Evolutionary conservation across 2,888 invertebrate species (phyloP).

Genomic region (Celastrina argiolus): DNA sequence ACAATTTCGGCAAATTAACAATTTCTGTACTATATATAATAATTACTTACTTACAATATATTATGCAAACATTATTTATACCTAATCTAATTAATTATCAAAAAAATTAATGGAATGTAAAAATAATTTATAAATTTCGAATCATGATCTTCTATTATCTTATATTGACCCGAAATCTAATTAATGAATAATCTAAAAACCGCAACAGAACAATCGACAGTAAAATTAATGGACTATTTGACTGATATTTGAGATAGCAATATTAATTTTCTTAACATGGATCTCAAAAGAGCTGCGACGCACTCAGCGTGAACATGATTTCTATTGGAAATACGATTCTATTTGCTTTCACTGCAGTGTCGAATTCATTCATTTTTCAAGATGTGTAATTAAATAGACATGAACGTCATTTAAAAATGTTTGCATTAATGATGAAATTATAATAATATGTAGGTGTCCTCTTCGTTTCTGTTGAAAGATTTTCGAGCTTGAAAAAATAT

Average conservation of each 20-base stretch:
- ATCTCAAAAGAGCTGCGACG: conserved; percentile 41
- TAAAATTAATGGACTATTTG: neutral
- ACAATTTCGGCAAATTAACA: too few species aligned
- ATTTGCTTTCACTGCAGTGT: conserved; percentile 36
- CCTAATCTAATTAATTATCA: too few species aligned
- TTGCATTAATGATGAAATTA: neutral
- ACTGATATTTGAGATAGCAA: conserved; percentile 54
- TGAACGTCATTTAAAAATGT: neutral
- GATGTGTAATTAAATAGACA: conserved; percentile 17
- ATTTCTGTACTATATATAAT: too few species aligned
- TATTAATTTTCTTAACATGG: conserved; percentile 62
- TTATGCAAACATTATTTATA: too few species aligned
- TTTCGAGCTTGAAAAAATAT: neutral
- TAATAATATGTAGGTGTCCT: neutral
- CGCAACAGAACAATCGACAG: neutral
- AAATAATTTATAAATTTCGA: too few species aligned
- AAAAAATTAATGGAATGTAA: too few species aligned
- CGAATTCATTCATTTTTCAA: conserved; percentile 27
- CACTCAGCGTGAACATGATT: conserved; percentile 54
- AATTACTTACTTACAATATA: too few species aligned
- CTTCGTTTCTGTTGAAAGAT: neutral
- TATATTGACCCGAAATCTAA: too few species aligned
- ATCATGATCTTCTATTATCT: too few species aligned
- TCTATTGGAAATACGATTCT: conserved; percentile 60
- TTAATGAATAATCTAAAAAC: neutral